Conservation (phyloP, 37 sponge, comb jelly and placozoan species). For the Crambe crambe region DNA sequence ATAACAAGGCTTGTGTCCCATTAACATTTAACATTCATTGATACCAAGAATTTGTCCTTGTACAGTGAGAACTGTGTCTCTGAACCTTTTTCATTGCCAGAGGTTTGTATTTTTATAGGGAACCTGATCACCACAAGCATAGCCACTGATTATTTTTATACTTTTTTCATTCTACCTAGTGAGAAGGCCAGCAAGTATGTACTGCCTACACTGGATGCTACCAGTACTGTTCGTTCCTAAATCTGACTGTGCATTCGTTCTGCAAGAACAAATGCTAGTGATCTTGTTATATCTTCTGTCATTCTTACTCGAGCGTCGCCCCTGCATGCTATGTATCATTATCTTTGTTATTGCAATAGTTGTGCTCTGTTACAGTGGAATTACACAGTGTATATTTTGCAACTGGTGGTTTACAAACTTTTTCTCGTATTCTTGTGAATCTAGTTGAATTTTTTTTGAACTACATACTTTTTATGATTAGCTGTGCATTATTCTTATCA, state of each 20-base stretch:
- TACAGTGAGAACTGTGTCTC: too few species aligned
- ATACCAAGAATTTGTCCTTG: too few species aligned
- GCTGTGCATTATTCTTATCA: too few species aligned
- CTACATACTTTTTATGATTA: neutral
- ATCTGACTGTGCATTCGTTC: conserved; percentile 73
- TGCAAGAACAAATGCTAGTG: conserved; percentile 83
- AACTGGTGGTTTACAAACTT: conserved; percentile 36
- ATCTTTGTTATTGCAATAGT: conserved; percentile 83
- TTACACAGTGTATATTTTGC: conserved; percentile 82
- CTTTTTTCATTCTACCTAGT: neutral
- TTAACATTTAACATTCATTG: too few species aligned
- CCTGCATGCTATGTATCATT: conserved; percentile 83
- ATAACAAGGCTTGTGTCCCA: too few species aligned
- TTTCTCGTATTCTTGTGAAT: conserved; percentile 37
- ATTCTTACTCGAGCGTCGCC: conserved; percentile 83
- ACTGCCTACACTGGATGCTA: conserved; percentile 96
- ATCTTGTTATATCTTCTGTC: conserved; percentile 74
- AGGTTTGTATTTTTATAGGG: too few species aligned
- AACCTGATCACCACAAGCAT: too few species aligned
- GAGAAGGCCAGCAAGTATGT: conserved; percentile 51
- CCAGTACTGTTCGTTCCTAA: conserved; percentile 92
- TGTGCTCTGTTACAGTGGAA: conserved; percentile 83
- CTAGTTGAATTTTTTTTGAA: neutral
- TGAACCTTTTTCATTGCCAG: too few species aligned
- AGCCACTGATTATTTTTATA: too few species aligned